phyloP scores from a whole-genome alignment of 2,888 invertebrate genomes.

The Noctua janthe region DNA sequence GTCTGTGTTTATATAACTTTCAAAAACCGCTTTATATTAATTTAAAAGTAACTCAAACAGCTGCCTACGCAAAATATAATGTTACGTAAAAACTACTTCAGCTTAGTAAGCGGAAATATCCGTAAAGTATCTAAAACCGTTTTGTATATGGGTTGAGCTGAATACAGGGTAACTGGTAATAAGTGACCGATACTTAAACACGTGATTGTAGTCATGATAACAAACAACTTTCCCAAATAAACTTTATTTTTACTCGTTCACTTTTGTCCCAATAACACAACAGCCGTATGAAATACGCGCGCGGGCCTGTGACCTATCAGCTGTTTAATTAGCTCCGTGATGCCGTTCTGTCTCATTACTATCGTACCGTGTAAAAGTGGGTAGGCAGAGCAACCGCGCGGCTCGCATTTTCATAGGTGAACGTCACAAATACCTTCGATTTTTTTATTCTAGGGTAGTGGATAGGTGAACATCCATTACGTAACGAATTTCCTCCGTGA shows the following conservation, averaged over 20 bases:
- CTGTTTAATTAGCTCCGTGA: no score
- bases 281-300: no score
- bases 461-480: neutral
- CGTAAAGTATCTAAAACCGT: conserved; percentile 1
- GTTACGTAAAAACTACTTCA: conserved; percentile 42
- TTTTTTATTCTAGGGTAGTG: neutral
- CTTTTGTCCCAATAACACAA: no score
- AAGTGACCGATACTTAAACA: no score
- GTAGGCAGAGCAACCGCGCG: no score
- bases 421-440: neutral
- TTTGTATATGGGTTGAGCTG: neutral
- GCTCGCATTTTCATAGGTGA: neutral
- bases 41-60: conserved; percentile 15
- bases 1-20: conserved; percentile 28
- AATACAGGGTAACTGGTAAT: neutral
- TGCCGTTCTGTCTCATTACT: no score
- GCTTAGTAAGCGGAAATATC: neutral
- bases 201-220: no score
- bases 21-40: neutral
- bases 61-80: conserved; percentile 19
- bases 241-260: no score
- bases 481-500: no score
- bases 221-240: no score
- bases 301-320: no score
- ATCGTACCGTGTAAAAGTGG: no score